Percentiles rank a stretch among this genome's conserved stretches.
Evolutionary conservation across 2,888 invertebrate species (phyloP).

Genomic region (Cremastinae sp.): DNA sequence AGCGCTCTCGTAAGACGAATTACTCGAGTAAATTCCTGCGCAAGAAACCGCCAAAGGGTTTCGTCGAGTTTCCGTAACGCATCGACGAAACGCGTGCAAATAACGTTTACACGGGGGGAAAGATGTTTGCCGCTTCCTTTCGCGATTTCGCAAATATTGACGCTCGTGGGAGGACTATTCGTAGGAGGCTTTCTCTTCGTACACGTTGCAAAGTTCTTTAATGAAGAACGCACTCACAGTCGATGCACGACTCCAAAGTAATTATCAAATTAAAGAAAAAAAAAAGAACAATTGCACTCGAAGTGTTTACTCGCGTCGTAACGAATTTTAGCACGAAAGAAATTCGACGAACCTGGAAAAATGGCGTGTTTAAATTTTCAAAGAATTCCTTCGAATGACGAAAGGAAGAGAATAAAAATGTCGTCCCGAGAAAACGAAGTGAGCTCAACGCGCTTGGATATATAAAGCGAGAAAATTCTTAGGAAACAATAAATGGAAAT

Average conservation of each 20-base stretch:
- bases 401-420: background rate
- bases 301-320: too few relatives aligned
- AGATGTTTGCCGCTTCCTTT: constrained; percentile 64
- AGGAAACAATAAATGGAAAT: too few relatives aligned
- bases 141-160: constrained; percentile 70
- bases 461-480: too few relatives aligned
- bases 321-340: too few relatives aligned
- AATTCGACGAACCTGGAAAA: too few relatives aligned
- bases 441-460: background rate
- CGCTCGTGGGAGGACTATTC: constrained; percentile 65
- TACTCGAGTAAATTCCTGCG: constrained; percentile 39
- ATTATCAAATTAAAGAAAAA: too few relatives aligned
- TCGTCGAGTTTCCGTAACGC: constrained; percentile 23
- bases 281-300: too few relatives aligned
- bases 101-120: constrained; percentile 5
- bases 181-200: constrained; percentile 61
- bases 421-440: background rate
- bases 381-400: background rate
- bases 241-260: too few relatives aligned
- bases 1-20: too few relatives aligned
- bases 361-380: too few relatives aligned
- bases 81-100: too few relatives aligned
- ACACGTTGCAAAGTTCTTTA: constrained; percentile 12
- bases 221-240: too few relatives aligned
- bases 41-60: constrained; percentile 51